Evolutionary conservation across 2,888 invertebrate species (phyloP), one percentile per base, ranked within the genome.

Genomic region (Pachliopta kotzebuea): DNA sequence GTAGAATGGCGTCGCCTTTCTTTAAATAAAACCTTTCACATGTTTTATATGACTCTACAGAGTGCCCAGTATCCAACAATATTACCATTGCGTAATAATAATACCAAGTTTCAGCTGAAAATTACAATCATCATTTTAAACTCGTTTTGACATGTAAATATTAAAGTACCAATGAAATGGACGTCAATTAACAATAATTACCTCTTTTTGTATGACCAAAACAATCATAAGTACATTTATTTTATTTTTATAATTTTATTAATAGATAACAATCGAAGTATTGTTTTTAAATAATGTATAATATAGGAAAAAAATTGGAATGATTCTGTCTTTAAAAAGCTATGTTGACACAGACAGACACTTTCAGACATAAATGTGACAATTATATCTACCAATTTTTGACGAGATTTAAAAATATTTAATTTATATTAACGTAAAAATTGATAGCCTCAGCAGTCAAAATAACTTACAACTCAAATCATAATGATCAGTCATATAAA

Each of bases 21-120:
- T 88, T 86, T 68, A 92, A 88, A 76, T 90, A 92, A 79, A 92
- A 94, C 70, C 83, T 83, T 73, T 92, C 93, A 71, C 93, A 93
- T 20, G 81, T 76, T n/a, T 75, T 73, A 66, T 91, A 91, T 0
- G 93, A 81, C 49, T 93, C 82, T 0, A 94, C 83, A 18, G 88
- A 86, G 62, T 93, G 91, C 0, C 94, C 94, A 0, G 94, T 93
- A 74, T 95, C 94, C 50, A 95, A 78, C 58, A 93, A 86, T 42
- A 94, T 83, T 59, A 92, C 88, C 45, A 94, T 76, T 52, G 93
- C 92, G 29, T 93, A 81, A 9, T 91, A 92, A 74, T 93, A 93
- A 74, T 94, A 95, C 93, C 94, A 94, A 0, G 93, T 92, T 71
- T 88, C 88, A 54, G 92, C 94, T 80, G 65, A 8, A 72, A 72